Percentiles rank a stretch among this genome's conserved stretches.
Evolutionary conservation across 37 sponge, comb jelly and placozoan species (phyloP).

Genomic region (Beroe ovata): DNA sequence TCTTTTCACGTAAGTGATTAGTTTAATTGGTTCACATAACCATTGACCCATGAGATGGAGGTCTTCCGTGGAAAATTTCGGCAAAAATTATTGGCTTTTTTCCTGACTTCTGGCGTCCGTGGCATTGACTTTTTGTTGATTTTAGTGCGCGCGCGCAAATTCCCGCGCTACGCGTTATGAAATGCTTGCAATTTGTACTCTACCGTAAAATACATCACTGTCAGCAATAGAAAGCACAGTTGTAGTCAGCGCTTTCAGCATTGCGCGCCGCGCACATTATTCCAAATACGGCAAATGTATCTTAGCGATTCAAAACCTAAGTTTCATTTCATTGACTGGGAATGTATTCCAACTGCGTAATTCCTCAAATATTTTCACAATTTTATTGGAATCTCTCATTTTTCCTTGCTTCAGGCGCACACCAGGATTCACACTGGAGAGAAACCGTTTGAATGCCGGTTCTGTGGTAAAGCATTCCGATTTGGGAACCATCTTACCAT

Average conservation of each 20-base stretch:
- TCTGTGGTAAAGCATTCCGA: slow-evolving; percentile 62
- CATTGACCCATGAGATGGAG: too few species aligned
- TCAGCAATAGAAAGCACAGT: slow-evolving; percentile 62
- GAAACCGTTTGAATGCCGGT: slow-evolving; percentile 58
- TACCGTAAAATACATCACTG: slow-evolving; percentile 61
- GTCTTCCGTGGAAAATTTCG: too few species aligned
- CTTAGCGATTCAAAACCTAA: neutral
- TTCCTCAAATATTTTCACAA: too few species aligned
- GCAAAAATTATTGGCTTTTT: neutral
- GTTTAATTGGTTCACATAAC: too few species aligned
- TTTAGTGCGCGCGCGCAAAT: slow-evolving; percentile 21
- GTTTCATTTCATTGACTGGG: too few species aligned
- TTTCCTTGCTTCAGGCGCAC: slow-evolving; percentile 24
- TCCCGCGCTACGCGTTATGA: slow-evolving; percentile 18
- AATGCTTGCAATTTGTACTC: slow-evolving; percentile 48
- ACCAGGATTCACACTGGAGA: slow-evolving; percentile 62
- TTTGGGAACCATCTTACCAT: slow-evolving; percentile 65
- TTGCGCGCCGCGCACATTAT: slow-evolving; percentile 44
- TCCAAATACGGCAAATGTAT: neutral
- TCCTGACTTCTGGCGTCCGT: neutral
- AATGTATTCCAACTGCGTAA: too few species aligned
- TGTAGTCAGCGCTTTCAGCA: slow-evolving; percentile 9
- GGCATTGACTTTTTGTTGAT: neutral
- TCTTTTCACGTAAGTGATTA: too few species aligned
- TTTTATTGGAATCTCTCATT: too few species aligned